Evolutionary conservation across 1,140 invertebrate genomes (phyloP), one percentile per base, ranked within the genome.

Genomic region (Diachasmimorpha longicaudata): DNA sequence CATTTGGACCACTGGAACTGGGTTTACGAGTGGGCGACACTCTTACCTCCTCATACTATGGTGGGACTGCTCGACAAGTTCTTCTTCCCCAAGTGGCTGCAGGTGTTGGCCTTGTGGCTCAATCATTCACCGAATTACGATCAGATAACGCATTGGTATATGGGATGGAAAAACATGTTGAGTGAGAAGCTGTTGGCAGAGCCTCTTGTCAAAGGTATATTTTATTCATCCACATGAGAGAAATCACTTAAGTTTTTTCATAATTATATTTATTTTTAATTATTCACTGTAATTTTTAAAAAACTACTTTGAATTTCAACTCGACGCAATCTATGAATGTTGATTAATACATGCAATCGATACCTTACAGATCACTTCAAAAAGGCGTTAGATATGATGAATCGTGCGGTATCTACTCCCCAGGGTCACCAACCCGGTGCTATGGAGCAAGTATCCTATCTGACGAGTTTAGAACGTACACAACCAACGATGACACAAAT

Each of bases 341-440:
- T 42, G 31, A 39, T 52, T 75, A 46, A 79, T 75, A 6, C 39
- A 39, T 76, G 25, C 77, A 76, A 77, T 79, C 79, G 77, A 84
- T 87, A 83, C 70, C 16, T 68, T 68, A 19, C 70, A 93, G 93
- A 96, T 76, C 92, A 95, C 78, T 94, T 99, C 78, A 93, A 94
- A 23, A 94, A 96, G 84, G 97, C 97, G 0, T 85, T 99, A 36
- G 95, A 98, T 78, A 94, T 98, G 90, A 97, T 98, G 95, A 96
- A 96, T 83, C 91, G 96, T 72, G 93, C 95, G 39, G 93, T 95
- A 0, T 90, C 90, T 44, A 82, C 83, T 4, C 78, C 89, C 19
- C 88, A 91, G 8, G 90, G 87, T 21, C 88, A 91, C 78, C 89
- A 89, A 82, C 90, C 90, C 0, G 90, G 90, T 5, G 90, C 91